Percentiles rank a stretch among this genome's conserved stretches.
Conservation (phyloP, 2,888 invertebrate species). For the Drosophila conformis region DNA sequence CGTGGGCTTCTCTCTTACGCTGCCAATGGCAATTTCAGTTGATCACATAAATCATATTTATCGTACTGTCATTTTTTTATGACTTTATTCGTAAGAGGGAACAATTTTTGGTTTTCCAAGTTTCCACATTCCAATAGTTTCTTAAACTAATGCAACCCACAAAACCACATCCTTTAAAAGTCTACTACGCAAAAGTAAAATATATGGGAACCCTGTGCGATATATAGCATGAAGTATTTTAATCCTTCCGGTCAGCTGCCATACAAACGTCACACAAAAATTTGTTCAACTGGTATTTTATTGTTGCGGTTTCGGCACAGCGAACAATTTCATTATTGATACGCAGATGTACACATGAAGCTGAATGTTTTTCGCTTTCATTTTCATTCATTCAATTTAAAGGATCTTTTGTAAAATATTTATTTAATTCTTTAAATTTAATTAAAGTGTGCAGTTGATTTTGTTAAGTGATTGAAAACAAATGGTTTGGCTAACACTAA, state of each 20-base stretch:
- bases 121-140: neutral
- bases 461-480: conserved; percentile 37
- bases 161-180: neutral
- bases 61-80: neutral
- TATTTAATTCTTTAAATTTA: conserved; percentile 45
- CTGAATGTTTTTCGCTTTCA: neutral
- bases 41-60: neutral
- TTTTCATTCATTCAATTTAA: conserved; percentile 4
- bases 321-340: conserved; percentile 52
- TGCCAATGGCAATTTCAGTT: conserved; percentile 4
- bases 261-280: conserved; percentile 28
- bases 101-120: neutral
- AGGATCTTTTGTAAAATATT: conserved; percentile 15
- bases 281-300: conserved; percentile 26
- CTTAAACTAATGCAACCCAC: neutral
- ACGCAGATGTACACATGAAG: conserved; percentile 20
- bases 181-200: neutral
- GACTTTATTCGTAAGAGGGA: neutral
- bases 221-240: conserved; percentile 9
- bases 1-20: conserved; percentile 2
- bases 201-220: neutral
- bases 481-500: conserved; percentile 43
- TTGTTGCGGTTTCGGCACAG: conserved; percentile 36
- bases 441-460: conserved; percentile 47
- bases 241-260: conserved; percentile 26